Evolutionary conservation across 2,113 vertebrate species (phyloP).

Genomic region (Tupaia tana): DNA sequence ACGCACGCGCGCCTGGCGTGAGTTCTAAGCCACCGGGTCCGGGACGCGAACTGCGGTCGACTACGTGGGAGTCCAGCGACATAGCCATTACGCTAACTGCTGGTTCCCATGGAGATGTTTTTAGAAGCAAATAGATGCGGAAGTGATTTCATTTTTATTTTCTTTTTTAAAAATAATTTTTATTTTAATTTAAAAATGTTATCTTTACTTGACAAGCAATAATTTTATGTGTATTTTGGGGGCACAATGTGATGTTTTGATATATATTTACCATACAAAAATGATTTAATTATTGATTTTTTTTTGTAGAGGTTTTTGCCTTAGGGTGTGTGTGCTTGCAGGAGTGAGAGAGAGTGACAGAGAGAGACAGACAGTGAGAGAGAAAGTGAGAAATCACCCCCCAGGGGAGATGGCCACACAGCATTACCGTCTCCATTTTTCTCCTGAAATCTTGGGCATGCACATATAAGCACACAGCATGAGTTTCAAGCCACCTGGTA

Average conservation of each 20-base stretch:
- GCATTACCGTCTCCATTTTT: too few relatives aligned
- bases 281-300: background rate
- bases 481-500: too few relatives aligned
- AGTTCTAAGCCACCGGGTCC: too few relatives aligned
- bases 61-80: too few relatives aligned
- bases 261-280: background rate
- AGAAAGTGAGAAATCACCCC: background rate
- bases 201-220: background rate
- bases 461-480: too few relatives aligned
- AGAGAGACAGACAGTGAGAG: background rate
- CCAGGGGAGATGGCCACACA: too few relatives aligned
- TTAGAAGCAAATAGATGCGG: background rate
- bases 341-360: background rate
- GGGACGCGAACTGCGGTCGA: too few relatives aligned
- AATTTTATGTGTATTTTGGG: background rate
- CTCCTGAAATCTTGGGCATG: too few relatives aligned
- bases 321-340: background rate
- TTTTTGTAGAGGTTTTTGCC: too few relatives aligned
- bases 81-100: too few relatives aligned
- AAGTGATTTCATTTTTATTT: background rate
- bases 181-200: background rate
- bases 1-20: too few relatives aligned
- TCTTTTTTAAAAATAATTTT: background rate
- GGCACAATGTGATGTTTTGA: background rate
- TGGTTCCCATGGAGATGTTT: background rate